Base-by-base conservation (phyloP, 2,797 vertebrate genomes). In the Myripristis murdjan region DNA sequence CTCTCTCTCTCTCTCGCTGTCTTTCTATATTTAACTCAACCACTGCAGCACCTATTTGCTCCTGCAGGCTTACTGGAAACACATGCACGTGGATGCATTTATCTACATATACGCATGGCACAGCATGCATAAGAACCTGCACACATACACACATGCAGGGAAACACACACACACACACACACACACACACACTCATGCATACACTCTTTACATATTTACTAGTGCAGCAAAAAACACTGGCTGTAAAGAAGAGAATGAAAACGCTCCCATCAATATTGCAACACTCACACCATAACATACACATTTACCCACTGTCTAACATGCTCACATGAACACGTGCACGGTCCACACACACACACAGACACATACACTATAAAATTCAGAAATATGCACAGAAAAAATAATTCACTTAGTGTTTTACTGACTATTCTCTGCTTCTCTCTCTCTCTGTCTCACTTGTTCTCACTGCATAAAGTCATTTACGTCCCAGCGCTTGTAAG, bases 1-100 rank as follows among this genome's bases (percentile, higher is more conserved):
- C 70, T 78, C 46, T 72, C 15, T 41, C 69, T 85, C 85, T n/a
- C n/a, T n/a, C n/a, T n/a, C n/a, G n/a, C n/a, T n/a, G n/a, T n/a
- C n/a, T n/a, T n/a, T n/a, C n/a, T 90, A 83, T 86, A 84, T 87
- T 86, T 86, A 88, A 72, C 83, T 82, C 65, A 9, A 84, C 81
- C 84, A 83, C 81, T 86, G 88, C 81, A 88, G 67, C 72, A 79
- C 79, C 64, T 80, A 75, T 84, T 84, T 77, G 68, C 55, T 67
- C 18, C 76, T 57, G 66, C 18, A 46, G 61, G 48, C 28, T 52
- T 28, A 24, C 73, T 74, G 43, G 70, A 86, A 84, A 77, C 70
- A 55, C 35, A 73, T 63, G 68, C 64, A 75, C 23, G 60, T 62
- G 54, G 65, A 65, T 15, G 31, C 47, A 20, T 85, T 67, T 52